A percentile compares a stretch with the other conserved stretches of the same genome.
Conservation (phyloP, 2,888 invertebrate species). For the Caradrina kadenii region DNA sequence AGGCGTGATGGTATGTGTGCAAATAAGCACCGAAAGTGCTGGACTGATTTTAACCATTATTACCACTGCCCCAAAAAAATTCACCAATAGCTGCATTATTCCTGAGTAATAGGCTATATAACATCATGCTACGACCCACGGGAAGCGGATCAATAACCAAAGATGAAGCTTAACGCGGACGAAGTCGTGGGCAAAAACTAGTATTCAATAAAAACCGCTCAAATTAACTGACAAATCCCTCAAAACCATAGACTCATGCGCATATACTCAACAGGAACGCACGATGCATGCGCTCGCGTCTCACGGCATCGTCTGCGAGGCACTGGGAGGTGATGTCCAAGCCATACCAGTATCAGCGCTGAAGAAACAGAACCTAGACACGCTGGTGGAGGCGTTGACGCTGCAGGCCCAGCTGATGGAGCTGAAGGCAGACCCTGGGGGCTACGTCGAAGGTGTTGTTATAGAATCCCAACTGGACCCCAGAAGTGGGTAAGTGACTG, state of each 20-base stretch:
- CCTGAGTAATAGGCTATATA: too few species aligned
- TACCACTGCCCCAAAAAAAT: too few species aligned
- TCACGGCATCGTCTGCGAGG: constrained; percentile 96
- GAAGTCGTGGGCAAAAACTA: too few species aligned
- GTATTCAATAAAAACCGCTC: too few species aligned
- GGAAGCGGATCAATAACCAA: too few species aligned
- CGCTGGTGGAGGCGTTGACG: constrained; percentile 95
- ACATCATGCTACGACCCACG: too few species aligned
- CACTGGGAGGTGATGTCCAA: constrained; percentile 97
- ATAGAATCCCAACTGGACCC: constrained; percentile 94
- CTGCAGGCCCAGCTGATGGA: constrained; percentile 96
- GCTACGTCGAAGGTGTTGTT: constrained; percentile 96
- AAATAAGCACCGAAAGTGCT: too few species aligned
- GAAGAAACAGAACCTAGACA: constrained; percentile 94
- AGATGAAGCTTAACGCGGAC: too few species aligned
- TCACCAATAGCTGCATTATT: too few species aligned
- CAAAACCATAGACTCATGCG: background rate
- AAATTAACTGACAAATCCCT: too few species aligned
- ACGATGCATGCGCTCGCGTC: constrained; percentile 94
- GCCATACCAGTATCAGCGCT: constrained; percentile 97
- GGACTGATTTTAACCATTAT: too few species aligned
- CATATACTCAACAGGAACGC: constrained; percentile 89
- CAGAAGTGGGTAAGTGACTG: constrained; percentile 46
- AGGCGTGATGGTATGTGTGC: too few species aligned
- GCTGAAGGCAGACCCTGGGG: constrained; percentile 95